Evolutionary conservation across 2,888 invertebrate genomes (phyloP), one percentile per base, ranked within the genome.

Genomic region (Barypeithes pellucidus): DNA sequence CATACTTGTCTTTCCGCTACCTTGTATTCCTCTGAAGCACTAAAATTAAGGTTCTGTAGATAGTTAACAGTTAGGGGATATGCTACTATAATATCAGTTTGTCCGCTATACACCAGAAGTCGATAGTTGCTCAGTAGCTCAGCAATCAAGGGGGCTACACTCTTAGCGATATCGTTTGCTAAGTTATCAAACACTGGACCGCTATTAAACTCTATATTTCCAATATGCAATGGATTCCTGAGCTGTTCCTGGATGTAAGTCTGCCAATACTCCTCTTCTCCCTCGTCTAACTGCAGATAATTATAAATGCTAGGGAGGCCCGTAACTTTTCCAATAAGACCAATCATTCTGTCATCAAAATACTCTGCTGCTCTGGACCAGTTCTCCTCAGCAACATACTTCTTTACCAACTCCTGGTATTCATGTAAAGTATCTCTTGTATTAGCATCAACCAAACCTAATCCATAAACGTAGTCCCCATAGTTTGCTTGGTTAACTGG

Each of bases 81-180:
- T 0, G 95, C 94, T 0, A 95, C 93, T 75, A 96, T 94, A 12
- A 97, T 92, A 83, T 97, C 97, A 76, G 96, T 83, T 82, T 97
- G 96, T 0, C 97, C 97, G 82, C 91, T 95, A 84, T 96, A 97
- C 66, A 96, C 88, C 47, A 96, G 88, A 11, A 95, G 90, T 83
- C 88, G 87, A 79, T 92, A 93, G 76, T 90, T 85, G 29, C 91
- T 87, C 0, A 94, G 81, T 0, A 95, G 85, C 76, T 91, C 91
- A 0, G 90, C 65, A 16, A 81, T 65, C 77, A 77, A 79, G 36
- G 80, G 77, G 9, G 80, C 78, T 2, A 80, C 79, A n/a, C 78
- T 76, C 62, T 80, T 72, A 65, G 75, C 75, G 1, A 80, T 60
- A 68, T 80, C 80, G 20, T 70, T 67, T 4, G 52, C 12, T 11